These are phyloP conservation scores for Spongilla lacustris DNA, from an alignment of 37 sponge, comb jelly and placozoan species.

Conservation along the genomic window DNA sequence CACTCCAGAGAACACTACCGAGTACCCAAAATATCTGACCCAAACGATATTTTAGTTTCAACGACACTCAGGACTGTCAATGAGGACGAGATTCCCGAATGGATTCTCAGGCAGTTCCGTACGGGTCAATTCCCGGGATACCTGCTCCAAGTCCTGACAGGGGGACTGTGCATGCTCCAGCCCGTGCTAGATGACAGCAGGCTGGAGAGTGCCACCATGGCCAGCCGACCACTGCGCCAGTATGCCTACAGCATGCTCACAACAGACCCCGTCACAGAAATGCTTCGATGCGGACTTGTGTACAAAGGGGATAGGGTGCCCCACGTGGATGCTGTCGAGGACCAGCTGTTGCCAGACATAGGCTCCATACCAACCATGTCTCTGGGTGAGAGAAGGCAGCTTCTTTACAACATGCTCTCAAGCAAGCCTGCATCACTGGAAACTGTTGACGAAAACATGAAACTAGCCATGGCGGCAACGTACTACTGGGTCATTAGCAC, in stretches of 20 bases:
- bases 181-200: constrained; percentile 22
- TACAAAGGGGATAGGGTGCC: constrained; percentile 9
- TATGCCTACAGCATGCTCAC: constrained; percentile 25
- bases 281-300: constrained; percentile 5
- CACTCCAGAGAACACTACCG: background rate
- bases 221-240: constrained; percentile 15
- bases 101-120: constrained; percentile 33
- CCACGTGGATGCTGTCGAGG: background rate
- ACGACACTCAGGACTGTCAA: constrained; percentile 1
- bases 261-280: constrained; percentile 5
- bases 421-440: background rate
- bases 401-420: constrained; percentile 12
- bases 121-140: constrained; percentile 2
- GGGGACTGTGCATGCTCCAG: constrained; percentile 1
- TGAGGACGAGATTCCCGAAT: constrained; percentile 21
- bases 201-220: background rate
- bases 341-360: constrained; percentile 6
- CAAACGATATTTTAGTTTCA: background rate
- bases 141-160: constrained; percentile 13
- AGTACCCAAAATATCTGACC: background rate
- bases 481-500: constrained; percentile 35
- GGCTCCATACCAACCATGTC: background rate
- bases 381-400: background rate
- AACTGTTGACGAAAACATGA: constrained; percentile 10
- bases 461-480: constrained; percentile 18